phyloP scores from a whole-genome alignment of 2,113 vertebrate species.

The Alces alces region DNA sequence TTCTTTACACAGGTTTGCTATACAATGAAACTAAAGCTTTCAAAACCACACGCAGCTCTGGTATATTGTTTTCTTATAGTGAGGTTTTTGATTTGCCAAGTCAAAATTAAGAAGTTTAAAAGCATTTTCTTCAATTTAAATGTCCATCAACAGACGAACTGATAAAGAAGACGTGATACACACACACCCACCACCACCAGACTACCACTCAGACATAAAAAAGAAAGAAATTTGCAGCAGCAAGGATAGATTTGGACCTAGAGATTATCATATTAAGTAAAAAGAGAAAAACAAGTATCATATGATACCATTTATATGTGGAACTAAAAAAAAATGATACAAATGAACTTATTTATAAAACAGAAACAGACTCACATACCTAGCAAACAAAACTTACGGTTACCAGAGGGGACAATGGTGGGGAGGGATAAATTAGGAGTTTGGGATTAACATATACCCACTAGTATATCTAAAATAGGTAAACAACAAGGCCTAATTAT shows the following conservation, averaged over 20 bases:
- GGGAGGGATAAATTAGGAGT: neutral
- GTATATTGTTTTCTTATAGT: neutral
- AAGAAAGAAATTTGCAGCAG: neutral
- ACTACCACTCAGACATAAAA: neutral
- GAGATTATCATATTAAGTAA: neutral
- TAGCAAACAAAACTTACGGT: neutral
- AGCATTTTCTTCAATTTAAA: neutral
- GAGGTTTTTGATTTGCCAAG: constrained; percentile 19
- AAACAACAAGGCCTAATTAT: neutral
- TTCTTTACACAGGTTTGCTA: neutral
- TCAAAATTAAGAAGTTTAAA: constrained; percentile 45
- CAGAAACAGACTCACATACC: neutral
- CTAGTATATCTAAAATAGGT: neutral
- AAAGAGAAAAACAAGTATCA: neutral
- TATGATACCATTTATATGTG: neutral
- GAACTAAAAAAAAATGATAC: neutral
- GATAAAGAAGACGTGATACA: neutral
- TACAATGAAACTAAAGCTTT: neutral
- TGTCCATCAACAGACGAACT: neutral
- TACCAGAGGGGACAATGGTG: neutral
- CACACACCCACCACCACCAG: neutral
- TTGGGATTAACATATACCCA: neutral
- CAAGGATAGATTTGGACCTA: neutral
- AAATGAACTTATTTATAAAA: neutral
- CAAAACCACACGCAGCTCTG: neutral